Conservation (phyloP, 2,888 invertebrate genomes). For the Hirtodrosophila alboralis region DNA sequence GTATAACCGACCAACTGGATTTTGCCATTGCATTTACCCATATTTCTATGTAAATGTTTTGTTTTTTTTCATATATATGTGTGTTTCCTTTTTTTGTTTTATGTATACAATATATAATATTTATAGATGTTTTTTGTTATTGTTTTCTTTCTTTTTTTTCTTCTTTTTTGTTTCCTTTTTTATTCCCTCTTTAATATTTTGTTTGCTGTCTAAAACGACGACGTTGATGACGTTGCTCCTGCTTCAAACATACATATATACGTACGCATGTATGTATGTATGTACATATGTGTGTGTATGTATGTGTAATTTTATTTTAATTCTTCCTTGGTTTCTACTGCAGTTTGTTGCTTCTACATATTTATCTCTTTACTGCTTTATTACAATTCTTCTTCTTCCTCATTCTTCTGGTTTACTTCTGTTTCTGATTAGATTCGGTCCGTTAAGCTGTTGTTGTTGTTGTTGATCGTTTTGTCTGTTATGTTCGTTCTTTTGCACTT, state of each 20-base stretch:
- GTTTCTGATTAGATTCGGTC: constrained; percentile 36
- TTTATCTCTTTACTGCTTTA: not conserved
- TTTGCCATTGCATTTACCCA: constrained; percentile 6
- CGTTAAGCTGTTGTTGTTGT: not conserved
- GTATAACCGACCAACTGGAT: constrained; percentile 13
- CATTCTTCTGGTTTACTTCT: constrained; percentile 2
- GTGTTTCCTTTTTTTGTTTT: constrained; percentile 27
- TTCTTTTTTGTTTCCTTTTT: constrained; percentile 6
- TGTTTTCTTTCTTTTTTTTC: constrained; percentile 17
- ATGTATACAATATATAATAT: constrained; percentile 54
- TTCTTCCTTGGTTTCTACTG: too few species aligned
- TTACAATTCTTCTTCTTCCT: constrained; percentile 1
- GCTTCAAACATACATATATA: constrained; percentile 1
- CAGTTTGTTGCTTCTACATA: not conserved
- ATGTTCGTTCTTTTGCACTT: constrained; percentile 14
- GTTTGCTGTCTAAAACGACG: constrained; percentile 65
- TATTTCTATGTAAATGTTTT: constrained; percentile 50
- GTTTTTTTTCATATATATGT: constrained; percentile 1
- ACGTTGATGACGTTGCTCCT: constrained; percentile 49
- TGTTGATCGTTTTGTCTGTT: constrained; percentile 5
- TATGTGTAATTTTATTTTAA: constrained; percentile 1
- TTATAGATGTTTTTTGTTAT: constrained; percentile 44
- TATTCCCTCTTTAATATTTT: constrained; percentile 16
- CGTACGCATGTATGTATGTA: constrained; percentile 2
- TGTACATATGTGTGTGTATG: constrained; percentile 1